Evolutionary conservation across 1,140 invertebrate species (phyloP), one percentile per base, ranked within the genome.

Genomic region (Anoplophora glabripennis): DNA sequence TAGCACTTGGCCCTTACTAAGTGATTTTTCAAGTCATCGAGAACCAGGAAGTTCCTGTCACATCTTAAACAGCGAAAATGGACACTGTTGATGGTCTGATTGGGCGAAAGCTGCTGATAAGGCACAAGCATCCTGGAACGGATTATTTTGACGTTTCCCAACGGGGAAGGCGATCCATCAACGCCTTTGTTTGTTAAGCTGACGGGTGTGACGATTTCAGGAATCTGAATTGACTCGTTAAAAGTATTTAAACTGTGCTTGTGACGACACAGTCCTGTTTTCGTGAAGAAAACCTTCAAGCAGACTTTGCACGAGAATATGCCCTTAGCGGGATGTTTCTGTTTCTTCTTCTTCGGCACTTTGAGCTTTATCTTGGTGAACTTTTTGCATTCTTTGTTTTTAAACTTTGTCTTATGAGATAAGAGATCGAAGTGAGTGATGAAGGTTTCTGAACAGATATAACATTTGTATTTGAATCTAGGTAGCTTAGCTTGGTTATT

Each of bases 381-480:
- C 37, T 44, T 36, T 44, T 58, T 51, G 37, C 56, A 58, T 18
- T 41, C 28, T 36, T 58, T 58, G n/a, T 58, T 36, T 28, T 12
- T 35, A 37, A 51, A 58, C 14, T 42, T 58, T 7, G n/a, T 48
- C 18, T 41, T 47, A 21, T 57, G 54, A 0, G 54, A 40, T 7
- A 35, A 14, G 1, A 57, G 18, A 17, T 57, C 54, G 15, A 28
- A 8, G 21, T 28, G 34, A n/a, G 54, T 38, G 10, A 57, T 38
- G 18, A 57, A 57, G 12, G 34, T 34, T 9, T 35, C 40, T 14
- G 44, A 57, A 34, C 54, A 57, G 3, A 57, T 36, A 10, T 57
- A 57, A 38, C 54, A 57, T 15, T 57, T 57, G 41, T 57, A 57
- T 28, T 57, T 57, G n/a, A 57, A 57, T 35, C 54, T 21, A 11